Base-by-base conservation (phyloP, 2,113 vertebrate species). In the Dipodomys ordii region DNA sequence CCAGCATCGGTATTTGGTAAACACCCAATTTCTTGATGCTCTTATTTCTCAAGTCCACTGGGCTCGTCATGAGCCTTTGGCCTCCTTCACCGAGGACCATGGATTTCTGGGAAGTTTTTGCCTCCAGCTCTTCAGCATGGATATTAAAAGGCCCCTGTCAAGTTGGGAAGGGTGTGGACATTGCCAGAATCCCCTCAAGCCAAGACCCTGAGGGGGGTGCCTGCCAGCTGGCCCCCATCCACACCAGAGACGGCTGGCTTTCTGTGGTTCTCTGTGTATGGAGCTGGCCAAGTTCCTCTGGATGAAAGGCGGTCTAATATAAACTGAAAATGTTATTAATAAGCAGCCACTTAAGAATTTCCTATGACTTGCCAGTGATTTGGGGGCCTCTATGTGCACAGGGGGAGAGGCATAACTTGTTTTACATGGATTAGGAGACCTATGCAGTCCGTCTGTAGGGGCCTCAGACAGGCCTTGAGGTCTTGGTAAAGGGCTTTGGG, bases 251-350 rank as follows among this genome's bases (percentile, higher is more conserved):
- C 46, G 94, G 92, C 92, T 96, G 95, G 49, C n/a, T 97, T 92
- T 95, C 96, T 93, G 80, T 88, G 94, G 83, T 80, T 96, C 95
- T 96, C 88, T 96, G 93, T 95, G 92, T 62, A 39, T 22, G 35
- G 72, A 90, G 85, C 92, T 97, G 95, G 96, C 96, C 18, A 0
- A 62, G 83, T 95, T 87, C 81, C 92, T 83, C 87, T 92, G 96
- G 92, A 97, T 97, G 93, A 97, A 97, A 96, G 95, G 96, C 83
- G 16, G 93, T 77, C 92, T 95, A 96, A 97, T 95, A 94, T 96
- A 96, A 97, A 97, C 97, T 91, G 90, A 97, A 96, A 96, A 96
- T 94, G 94, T 96, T 97, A 96, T 97, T 96, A 97, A 97, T 97
- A 96, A 97, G 96, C 96, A 96, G 94, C 96, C 97, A 96, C 96